phyloP scores from a whole-genome alignment of 2,888 invertebrate species.

The Drosophila anomelani region DNA sequence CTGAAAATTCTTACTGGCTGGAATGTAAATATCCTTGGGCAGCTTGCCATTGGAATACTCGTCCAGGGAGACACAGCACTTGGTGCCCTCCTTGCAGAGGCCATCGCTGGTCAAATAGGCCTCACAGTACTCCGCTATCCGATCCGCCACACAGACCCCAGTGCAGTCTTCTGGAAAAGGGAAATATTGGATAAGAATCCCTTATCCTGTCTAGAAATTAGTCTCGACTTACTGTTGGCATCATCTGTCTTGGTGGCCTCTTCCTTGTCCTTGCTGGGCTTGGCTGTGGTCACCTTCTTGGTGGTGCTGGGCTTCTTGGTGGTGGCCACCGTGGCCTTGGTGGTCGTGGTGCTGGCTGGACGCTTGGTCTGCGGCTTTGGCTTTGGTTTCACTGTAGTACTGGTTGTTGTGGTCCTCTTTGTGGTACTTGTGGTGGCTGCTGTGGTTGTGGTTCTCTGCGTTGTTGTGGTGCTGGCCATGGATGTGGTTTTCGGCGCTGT shows the following conservation, averaged over 20 bases:
- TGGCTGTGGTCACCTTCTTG: conserved; percentile 70
- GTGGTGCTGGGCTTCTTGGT: conserved; percentile 71
- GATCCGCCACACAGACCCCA: conserved; percentile 93
- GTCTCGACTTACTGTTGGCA: conserved; percentile 64
- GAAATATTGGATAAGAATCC: background rate
- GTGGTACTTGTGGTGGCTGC: conserved; percentile 78
- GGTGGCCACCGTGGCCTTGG: conserved; percentile 62
- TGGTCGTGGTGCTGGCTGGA: conserved; percentile 69
- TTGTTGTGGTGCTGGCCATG: conserved; percentile 56
- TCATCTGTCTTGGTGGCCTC: conserved; percentile 71
- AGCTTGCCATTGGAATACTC: conserved; percentile 88
- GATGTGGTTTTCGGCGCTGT: conserved; percentile 57
- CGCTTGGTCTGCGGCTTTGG: conserved; percentile 73
- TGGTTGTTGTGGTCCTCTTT: conserved; percentile 68
- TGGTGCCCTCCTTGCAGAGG: conserved; percentile 90
- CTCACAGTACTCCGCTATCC: conserved; percentile 94
- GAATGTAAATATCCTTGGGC: conserved; percentile 90
- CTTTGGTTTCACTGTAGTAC: conserved; percentile 69
- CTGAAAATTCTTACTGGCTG: conserved; percentile 85
- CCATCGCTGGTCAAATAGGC: conserved; percentile 90
- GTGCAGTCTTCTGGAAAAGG: conserved; percentile 86
- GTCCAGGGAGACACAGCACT: conserved; percentile 93
- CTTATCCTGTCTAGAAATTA: background rate
- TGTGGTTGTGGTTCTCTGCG: conserved; percentile 61
- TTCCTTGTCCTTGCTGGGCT: conserved; percentile 58